Evolutionary conservation across 2,888 invertebrate species (phyloP), one percentile per base, ranked within the genome.

Genomic region (Chloromyia formosa): DNA sequence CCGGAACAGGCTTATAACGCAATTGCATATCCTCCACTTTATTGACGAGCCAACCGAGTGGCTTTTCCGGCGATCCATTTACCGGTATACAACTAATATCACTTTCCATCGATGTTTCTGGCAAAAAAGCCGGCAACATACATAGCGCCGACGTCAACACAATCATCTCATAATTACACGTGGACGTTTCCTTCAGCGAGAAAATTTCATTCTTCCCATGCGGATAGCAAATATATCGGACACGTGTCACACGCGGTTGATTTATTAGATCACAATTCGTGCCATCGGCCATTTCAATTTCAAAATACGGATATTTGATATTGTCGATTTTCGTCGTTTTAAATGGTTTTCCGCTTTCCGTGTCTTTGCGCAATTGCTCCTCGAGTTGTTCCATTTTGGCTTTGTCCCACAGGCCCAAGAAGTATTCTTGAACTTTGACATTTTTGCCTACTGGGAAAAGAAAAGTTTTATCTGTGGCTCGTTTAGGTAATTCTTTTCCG

Each of bases 91-190:
- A 95, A 79, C 90, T 91, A 27, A 95, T 94, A 22, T 89, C 86
- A 80, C 93, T 91, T 82, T 94, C 94, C 16, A 90, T 92, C 1
- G 91, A 89, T 79, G 93, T 93, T 81, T 91, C 90, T 0, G 93
- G 91, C 80, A 92, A 92, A 82, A 94, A 99, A 76, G 91, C 90
- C 0, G 97, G 97, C 87, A 98, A 97, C 45, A 88, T 87, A 82
- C 99, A 99, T 0, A 99, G 87, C 10, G 92, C 85, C 0, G 94
- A 92, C 0, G 97, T 95, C 22, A 97, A 87, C 14, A 98, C 93
- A 14, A 98, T 90, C 7, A 89, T 92, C 85, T 98, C 97, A 83
- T 98, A 98, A 84, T 96, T 94, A 82, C 98, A 98, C 0, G 95
- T 96, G 0, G 95, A 93, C 0, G 92, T 94, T 85, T 98, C 98